Conservation (phyloP, 2,797 vertebrate species). For the Melanotaenia nigrans region DNA sequence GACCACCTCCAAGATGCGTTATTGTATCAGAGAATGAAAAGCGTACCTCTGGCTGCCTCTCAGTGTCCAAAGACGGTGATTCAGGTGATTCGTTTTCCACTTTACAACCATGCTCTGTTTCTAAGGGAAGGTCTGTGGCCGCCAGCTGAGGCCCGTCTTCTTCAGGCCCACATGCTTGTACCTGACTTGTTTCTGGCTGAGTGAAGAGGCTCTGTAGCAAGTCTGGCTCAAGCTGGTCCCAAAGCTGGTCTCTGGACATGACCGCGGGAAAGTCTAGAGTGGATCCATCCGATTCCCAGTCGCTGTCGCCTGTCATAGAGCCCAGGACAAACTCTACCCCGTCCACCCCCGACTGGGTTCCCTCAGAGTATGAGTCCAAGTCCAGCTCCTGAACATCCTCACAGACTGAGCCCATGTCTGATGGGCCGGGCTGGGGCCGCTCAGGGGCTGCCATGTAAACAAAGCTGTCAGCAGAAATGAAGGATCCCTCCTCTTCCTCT, state of each 20-base stretch:
- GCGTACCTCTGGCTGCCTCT: slow-evolving; percentile 70
- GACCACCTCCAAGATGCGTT: not conserved
- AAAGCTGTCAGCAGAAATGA: slow-evolving; percentile 84
- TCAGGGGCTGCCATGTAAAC: slow-evolving; percentile 88
- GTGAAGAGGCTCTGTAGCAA: slow-evolving; percentile 80
- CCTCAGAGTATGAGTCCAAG: slow-evolving; percentile 82
- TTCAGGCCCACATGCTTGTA: slow-evolving; percentile 28
- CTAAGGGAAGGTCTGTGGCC: slow-evolving; percentile 36
- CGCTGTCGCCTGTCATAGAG: slow-evolving; percentile 83
- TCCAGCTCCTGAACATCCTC: slow-evolving; percentile 80
- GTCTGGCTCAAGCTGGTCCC: slow-evolving; percentile 82
- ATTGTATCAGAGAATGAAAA: not conserved
- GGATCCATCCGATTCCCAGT: slow-evolving; percentile 85
- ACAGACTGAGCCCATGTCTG: slow-evolving; percentile 75
- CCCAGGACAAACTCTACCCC: slow-evolving; percentile 83
- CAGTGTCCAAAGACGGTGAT: slow-evolving; percentile 27
- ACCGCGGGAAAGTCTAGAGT: slow-evolving; percentile 67
- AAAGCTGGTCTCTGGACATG: slow-evolving; percentile 65
- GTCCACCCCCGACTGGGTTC: slow-evolving; percentile 81
- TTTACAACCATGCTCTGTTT: slow-evolving; percentile 33
- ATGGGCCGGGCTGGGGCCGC: slow-evolving; percentile 67
- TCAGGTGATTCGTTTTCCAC: slow-evolving; percentile 51
- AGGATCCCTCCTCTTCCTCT: slow-evolving; percentile 75
- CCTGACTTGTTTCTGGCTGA: slow-evolving; percentile 51
- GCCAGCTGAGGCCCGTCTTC: slow-evolving; percentile 18